Conservation (phyloP, 2,797 vertebrate genomes). For the Rousettus madagascariensis region DNA sequence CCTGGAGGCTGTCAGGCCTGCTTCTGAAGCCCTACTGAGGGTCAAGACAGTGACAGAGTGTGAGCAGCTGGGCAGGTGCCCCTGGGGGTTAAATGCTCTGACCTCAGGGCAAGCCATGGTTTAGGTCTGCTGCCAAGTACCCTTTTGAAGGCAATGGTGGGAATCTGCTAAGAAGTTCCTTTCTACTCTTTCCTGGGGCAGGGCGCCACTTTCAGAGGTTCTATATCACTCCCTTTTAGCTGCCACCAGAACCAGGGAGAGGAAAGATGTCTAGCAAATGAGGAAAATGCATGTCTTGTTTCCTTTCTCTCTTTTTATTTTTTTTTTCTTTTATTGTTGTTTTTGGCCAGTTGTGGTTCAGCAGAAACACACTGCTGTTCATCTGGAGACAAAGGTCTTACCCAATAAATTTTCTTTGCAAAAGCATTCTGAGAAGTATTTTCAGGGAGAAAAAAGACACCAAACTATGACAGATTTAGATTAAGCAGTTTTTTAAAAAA, state of each 20-base stretch:
- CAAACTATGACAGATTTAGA: not conserved
- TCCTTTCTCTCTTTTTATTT: not conserved
- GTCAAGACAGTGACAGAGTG: not conserved
- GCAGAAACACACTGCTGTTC: not conserved
- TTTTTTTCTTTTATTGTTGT: not conserved
- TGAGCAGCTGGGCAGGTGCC: not conserved
- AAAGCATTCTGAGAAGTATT: not conserved
- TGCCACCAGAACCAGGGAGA: not conserved
- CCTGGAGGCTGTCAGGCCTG: not conserved
- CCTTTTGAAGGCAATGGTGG: fast-evolving
- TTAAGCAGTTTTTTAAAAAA: not conserved
- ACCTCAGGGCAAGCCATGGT: fast-evolving
- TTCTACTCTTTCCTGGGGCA: fast-evolving
- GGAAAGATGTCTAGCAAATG: not conserved
- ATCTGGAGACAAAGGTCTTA: not conserved
- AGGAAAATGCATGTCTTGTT: not conserved
- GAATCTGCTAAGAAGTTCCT: not conserved
- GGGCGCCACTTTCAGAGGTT: not conserved
- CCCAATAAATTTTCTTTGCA: not conserved
- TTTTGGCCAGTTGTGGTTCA: not conserved
- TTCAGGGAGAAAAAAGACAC: not conserved
- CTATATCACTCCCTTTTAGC: too few relatives aligned
- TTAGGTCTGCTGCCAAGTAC: too few relatives aligned
- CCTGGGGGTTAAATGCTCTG: not conserved
- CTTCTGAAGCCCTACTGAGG: not conserved